These are phyloP conservation scores for Syritta pipiens DNA, from an alignment of 2,888 invertebrate species.

Conservation along the genomic window DNA sequence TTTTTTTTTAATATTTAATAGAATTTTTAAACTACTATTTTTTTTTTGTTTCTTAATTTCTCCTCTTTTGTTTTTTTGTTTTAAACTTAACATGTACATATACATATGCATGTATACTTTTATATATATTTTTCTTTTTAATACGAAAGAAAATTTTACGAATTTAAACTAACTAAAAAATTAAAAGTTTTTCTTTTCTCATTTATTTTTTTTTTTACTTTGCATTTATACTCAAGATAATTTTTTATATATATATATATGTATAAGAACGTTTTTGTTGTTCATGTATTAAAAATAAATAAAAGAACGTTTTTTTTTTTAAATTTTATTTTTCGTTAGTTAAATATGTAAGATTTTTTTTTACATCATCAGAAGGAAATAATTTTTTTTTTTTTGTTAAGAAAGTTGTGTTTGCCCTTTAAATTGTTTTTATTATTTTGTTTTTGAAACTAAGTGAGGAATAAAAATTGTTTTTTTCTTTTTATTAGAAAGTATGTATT, in stretches of 20 bases:
- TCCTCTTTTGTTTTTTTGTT: constrained; percentile 24
- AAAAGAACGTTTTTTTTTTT: constrained; percentile 24
- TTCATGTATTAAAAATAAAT: constrained; percentile 53
- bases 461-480: constrained; percentile 28
- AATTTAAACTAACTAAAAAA: constrained; percentile 56
- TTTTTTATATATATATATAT: constrained; percentile 27
- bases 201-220: constrained; percentile 22
- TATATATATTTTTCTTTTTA: constrained; percentile 25
- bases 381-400: constrained; percentile 11
- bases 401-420: constrained; percentile 41
- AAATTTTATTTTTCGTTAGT: constrained; percentile 31
- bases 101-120: constrained; percentile 49
- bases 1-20: constrained; percentile 58
- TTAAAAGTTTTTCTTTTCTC: constrained; percentile 17
- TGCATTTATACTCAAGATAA: constrained; percentile 9
- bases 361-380: constrained; percentile 30
- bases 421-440: neutral
- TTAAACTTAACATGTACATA: constrained; percentile 64
- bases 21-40: constrained; percentile 66
- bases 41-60: constrained; percentile 21
- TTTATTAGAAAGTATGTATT: neutral
- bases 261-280: constrained; percentile 25
- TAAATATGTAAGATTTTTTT: constrained; percentile 14
- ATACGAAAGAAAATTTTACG: constrained; percentile 41
- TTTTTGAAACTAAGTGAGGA: constrained; percentile 37